These are phyloP conservation scores for Solenopsis invicta DNA, from an alignment of 1,140 invertebrate species.

Conservation along the genomic window DNA sequence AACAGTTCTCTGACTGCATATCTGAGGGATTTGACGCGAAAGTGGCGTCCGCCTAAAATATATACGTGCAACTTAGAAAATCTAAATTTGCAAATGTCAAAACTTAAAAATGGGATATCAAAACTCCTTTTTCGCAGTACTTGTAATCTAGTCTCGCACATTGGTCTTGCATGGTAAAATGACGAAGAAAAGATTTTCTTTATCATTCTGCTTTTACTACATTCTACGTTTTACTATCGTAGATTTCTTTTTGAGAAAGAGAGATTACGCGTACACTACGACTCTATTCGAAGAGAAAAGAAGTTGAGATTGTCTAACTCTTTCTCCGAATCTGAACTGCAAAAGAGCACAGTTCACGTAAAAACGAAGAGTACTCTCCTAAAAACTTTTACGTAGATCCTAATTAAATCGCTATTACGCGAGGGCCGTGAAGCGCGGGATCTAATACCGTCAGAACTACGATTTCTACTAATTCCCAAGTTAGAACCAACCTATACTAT, in stretches of 20 bases:
- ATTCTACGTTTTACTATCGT: too few species aligned
- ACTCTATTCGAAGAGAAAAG: conserved; percentile 19
- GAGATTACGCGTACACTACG: not conserved
- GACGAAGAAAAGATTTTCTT: not conserved
- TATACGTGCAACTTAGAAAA: not conserved
- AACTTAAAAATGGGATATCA: not conserved
- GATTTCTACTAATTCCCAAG: conserved; percentile 18
- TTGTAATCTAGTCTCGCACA: not conserved
- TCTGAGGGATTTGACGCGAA: not conserved
- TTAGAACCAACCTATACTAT: conserved; percentile 20
- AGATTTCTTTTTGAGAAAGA: not conserved
- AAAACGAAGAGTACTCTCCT: conserved; percentile 21
- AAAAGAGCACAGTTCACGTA: not conserved
- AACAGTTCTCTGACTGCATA: not conserved
- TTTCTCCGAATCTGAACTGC: conserved; percentile 4
- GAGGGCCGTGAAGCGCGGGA: not conserved
- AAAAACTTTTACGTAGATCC: conserved; percentile 27
- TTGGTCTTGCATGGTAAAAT: too few species aligned
- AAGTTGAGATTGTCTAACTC: conserved; percentile 29
- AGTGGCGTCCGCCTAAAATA: not conserved
- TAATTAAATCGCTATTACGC: conserved; percentile 55
- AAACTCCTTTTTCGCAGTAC: not conserved
- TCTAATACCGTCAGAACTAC: not conserved
- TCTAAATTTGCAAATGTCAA: conserved; percentile 5
- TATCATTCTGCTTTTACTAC: not conserved